These are phyloP conservation scores for Calyptommatus sinebrachiatus DNA, from an alignment of 2,113 vertebrate species.

Conservation along the genomic window DNA sequence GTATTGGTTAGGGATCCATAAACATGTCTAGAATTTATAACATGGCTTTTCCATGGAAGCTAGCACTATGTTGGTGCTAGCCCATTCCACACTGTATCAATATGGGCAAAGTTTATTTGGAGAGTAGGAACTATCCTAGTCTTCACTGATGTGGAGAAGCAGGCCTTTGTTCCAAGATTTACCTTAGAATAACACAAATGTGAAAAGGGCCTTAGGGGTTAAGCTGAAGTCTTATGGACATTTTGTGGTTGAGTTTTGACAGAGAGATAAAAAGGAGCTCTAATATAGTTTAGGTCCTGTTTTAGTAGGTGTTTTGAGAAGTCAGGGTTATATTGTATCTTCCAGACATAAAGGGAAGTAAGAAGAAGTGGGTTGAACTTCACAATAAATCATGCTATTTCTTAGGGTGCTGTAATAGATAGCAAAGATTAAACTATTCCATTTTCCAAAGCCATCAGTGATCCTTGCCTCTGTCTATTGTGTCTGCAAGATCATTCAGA, in stretches of 20 bases:
- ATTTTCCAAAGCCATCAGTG: conserved; percentile 19
- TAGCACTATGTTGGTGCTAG: too few relatives aligned
- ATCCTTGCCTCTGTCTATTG: background rate
- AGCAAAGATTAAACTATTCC: background rate
- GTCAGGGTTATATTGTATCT: background rate
- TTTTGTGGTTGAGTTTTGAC: background rate
- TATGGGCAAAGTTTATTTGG: too few relatives aligned
- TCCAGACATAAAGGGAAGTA: background rate
- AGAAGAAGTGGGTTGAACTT: background rate
- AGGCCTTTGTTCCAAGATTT: too few relatives aligned
- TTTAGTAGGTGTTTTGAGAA: background rate
- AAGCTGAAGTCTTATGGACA: background rate
- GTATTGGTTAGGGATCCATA: too few relatives aligned
- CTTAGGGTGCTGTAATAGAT: background rate
- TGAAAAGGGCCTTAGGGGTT: background rate
- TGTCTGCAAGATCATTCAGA: conserved; percentile 21
- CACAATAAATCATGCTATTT: conserved; percentile 12
- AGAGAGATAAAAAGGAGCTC: background rate
- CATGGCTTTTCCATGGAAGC: too few relatives aligned
- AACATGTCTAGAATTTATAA: too few relatives aligned
- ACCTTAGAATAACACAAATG: too few relatives aligned
- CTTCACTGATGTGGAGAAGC: too few relatives aligned
- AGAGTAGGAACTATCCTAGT: too few relatives aligned
- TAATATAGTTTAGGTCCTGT: background rate
- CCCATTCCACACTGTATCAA: too few relatives aligned